Base-by-base conservation (phyloP, 2,888 invertebrate species). In the Criorhina ranunculi region DNA sequence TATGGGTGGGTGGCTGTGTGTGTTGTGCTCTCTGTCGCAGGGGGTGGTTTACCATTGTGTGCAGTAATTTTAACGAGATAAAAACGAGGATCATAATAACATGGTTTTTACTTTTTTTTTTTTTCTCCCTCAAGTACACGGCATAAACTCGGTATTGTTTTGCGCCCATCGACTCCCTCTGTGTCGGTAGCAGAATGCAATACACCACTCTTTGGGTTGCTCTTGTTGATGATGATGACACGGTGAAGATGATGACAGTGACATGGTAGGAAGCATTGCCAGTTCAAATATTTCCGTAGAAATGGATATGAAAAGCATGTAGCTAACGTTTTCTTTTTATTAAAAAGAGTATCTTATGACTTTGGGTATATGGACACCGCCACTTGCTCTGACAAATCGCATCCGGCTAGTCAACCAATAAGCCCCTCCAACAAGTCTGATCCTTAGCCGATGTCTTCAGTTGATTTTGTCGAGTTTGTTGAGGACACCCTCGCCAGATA, bases 41-140 rank as follows among this genome's bases (percentile, higher is more conserved):
- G 53, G 64, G 60, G 55, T 42, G 62, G 67, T 60, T 67, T 83
- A 55, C 17, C 55, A 79, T 83, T 79, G 83, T 90, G 88, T 90
- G 89, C 88, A 88, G 89, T 90, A 91, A 91, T 91, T 91, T 79
- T 91, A 90, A 90, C 90, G 88, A 90, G 89, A 90, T 91, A 89
- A 89, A 90, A 89, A 88, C 88, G 88, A 87, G 88, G 88, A 86
- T 83, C 66, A 83, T 57, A 78, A 83, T 78, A 66, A 55, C 67
- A 31, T 67, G 55, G 64, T 49, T 24, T 59, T 40, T 67, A 66
- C 66, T 77, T 82, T 49, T 24, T 59, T 40, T 67, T 72, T 72
- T 77, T 82, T 77, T 77, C 82, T 69, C 69, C 57, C 79, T 69
- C 79, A 83, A 79, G 79, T 73, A 77, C 55, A 79, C 62, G 77